Percentiles rank a stretch among this genome's conserved stretches.
Conservation (phyloP, 2,888 invertebrate genomes). For the Drosophila kanekoi region DNA sequence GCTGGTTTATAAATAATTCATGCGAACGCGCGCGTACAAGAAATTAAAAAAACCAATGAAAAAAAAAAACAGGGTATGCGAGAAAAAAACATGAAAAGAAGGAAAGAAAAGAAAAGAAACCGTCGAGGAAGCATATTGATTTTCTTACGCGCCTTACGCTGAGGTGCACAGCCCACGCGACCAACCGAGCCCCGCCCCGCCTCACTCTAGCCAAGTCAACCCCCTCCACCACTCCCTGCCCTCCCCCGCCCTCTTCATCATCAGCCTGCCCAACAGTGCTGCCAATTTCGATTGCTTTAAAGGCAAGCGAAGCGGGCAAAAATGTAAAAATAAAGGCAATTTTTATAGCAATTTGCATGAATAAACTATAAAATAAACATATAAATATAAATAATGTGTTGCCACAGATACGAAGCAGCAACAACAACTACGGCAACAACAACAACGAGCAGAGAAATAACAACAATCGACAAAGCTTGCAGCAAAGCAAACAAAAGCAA, state of each 20-base stretch:
- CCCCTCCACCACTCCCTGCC: too few relatives aligned
- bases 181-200: neutral
- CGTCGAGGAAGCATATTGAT: slow-evolving; percentile 72
- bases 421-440: slow-evolving; percentile 23
- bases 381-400: slow-evolving; percentile 82
- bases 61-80: slow-evolving; percentile 2
- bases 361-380: slow-evolving; percentile 83
- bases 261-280: slow-evolving; percentile 2
- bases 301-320: slow-evolving; percentile 53
- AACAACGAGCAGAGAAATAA: slow-evolving; percentile 40
- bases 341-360: slow-evolving; percentile 83
- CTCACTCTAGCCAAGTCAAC: neutral
- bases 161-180: slow-evolving; percentile 40
- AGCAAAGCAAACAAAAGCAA: slow-evolving; percentile 60
- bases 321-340: slow-evolving; percentile 79
- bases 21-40: slow-evolving; percentile 64
- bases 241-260: neutral
- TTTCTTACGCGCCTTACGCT: slow-evolving; percentile 56
- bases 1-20: slow-evolving; percentile 78
- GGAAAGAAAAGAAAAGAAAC: slow-evolving; percentile 26
- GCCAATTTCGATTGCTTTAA: slow-evolving; percentile 63
- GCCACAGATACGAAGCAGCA: slow-evolving; percentile 64
- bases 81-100: neutral
- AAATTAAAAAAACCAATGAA: slow-evolving; percentile 59
- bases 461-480: slow-evolving; percentile 57